Evolutionary conservation across 2,888 invertebrate species (phyloP).

Genomic region (Erebia aethiops): DNA sequence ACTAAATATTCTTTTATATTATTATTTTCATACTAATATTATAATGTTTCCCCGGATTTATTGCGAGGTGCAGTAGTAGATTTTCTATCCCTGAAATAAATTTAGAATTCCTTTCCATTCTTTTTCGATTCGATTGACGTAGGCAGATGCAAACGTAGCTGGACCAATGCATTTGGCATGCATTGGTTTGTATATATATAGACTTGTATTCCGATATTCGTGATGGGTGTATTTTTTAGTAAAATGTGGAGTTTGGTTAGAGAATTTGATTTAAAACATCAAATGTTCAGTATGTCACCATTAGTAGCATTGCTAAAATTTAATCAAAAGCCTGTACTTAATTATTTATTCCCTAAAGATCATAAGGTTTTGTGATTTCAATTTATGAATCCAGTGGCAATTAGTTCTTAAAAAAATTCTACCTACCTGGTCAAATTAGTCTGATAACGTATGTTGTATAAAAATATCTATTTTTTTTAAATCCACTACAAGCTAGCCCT

Average conservation of each 20-base stretch:
- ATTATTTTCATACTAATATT: no score
- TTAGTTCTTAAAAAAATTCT: no score
- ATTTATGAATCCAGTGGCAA: no score
- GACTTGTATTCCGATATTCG: neutral
- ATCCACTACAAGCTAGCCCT: no score
- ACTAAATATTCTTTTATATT: no score
- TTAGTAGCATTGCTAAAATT: neutral
- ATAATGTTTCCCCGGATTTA: neutral
- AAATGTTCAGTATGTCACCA: neutral
- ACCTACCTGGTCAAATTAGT: no score
- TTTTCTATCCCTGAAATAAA: neutral
- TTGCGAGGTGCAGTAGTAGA: neutral
- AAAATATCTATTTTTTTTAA: no score
- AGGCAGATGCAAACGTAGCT: slow-evolving; percentile 13
- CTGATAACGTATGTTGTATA: no score
- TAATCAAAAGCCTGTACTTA: neutral
- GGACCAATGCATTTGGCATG: slow-evolving; percentile 14
- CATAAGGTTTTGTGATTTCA: no score
- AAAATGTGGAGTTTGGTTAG: neutral
- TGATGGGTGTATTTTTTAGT: slow-evolving; percentile 3
- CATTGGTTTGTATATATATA: slow-evolving; percentile 8
- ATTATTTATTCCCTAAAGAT: neutral
- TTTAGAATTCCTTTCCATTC: neutral
- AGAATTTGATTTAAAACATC: slow-evolving; percentile 6
- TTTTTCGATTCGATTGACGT: slow-evolving; percentile 11